These are phyloP conservation scores for Orussus abietinus DNA, from an alignment of 1,140 invertebrate genomes.

Conservation along the genomic window DNA sequence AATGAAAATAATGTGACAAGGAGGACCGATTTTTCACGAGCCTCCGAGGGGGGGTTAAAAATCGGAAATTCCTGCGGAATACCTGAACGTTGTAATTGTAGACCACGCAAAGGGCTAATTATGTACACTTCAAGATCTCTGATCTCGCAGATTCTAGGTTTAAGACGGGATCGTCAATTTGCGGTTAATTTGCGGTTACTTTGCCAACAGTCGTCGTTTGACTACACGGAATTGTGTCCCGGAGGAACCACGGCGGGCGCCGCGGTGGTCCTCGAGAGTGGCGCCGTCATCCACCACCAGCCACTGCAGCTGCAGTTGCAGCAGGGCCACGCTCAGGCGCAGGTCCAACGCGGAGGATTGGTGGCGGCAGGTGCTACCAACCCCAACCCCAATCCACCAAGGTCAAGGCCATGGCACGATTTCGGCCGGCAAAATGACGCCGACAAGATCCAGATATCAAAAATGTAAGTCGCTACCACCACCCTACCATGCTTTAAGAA, in stretches of 20 bases:
- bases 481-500: too few species aligned
- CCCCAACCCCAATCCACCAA: constrained; percentile 61
- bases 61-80: too few species aligned
- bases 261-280: constrained; percentile 46
- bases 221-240: constrained; percentile 82
- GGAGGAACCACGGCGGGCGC: constrained; percentile 48
- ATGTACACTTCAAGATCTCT: too few species aligned
- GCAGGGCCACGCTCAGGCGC: constrained; percentile 40
- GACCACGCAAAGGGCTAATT: too few species aligned
- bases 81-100: too few species aligned
- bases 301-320: constrained; percentile 46
- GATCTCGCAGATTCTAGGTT: not conserved
- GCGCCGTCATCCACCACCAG: constrained; percentile 49
- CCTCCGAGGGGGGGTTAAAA: too few species aligned
- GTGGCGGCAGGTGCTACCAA: constrained; percentile 58
- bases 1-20: too few species aligned
- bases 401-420: constrained; percentile 84
- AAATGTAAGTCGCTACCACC: too few species aligned
- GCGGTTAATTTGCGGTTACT: too few species aligned
- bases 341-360: constrained; percentile 56
- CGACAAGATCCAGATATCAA: constrained; percentile 95
- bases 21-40: too few species aligned
- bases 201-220: constrained; percentile 70
- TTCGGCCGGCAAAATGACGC: constrained; percentile 89
- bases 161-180: not conserved